Percentiles rank a stretch among this genome's conserved stretches.
These are phyloP conservation scores for Amphiura filiformis DNA, from an alignment of 35 echinoderm and acorn worm species.

Conservation along the genomic window DNA sequence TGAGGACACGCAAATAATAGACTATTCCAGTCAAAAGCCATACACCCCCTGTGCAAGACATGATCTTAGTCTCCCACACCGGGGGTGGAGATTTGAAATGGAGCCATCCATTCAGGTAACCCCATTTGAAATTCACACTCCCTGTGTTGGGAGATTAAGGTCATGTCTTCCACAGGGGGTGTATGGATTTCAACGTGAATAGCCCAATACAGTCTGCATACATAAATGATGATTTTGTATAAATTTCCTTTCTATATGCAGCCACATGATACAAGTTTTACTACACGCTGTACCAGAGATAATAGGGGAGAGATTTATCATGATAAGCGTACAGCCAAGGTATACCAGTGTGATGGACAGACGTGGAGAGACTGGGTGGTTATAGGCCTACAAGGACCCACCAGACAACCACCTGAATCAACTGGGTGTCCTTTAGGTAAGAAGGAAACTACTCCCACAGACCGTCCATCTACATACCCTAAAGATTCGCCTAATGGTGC, in stretches of 20 bases:
- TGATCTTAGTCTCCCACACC: too few species aligned
- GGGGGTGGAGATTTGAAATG: too few species aligned
- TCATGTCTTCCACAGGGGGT: too few species aligned
- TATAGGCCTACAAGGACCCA: not conserved
- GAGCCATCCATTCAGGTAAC: too few species aligned
- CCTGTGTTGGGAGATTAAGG: too few species aligned
- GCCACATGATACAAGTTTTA: not conserved
- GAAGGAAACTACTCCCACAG: not conserved
- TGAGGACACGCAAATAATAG: too few species aligned
- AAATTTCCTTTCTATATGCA: not conserved
- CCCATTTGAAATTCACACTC: too few species aligned
- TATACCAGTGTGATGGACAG: constrained; percentile 36
- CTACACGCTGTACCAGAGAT: not conserved
- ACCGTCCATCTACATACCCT: too few species aligned
- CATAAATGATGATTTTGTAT: not conserved
- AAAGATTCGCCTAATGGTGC: too few species aligned
- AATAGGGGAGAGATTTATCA: constrained; percentile 13
- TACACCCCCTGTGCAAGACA: too few species aligned
- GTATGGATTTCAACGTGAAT: not conserved
- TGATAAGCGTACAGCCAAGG: not conserved
- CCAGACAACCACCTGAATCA: not conserved
- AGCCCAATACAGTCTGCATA: too few species aligned
- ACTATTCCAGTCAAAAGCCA: too few species aligned
- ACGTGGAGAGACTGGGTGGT: constrained; percentile 20
- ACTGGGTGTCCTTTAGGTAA: not conserved